Percentiles rank a stretch among this genome's conserved stretches.
Conservation (phyloP, 2,113 vertebrate species). For the Penelope pileata region DNA sequence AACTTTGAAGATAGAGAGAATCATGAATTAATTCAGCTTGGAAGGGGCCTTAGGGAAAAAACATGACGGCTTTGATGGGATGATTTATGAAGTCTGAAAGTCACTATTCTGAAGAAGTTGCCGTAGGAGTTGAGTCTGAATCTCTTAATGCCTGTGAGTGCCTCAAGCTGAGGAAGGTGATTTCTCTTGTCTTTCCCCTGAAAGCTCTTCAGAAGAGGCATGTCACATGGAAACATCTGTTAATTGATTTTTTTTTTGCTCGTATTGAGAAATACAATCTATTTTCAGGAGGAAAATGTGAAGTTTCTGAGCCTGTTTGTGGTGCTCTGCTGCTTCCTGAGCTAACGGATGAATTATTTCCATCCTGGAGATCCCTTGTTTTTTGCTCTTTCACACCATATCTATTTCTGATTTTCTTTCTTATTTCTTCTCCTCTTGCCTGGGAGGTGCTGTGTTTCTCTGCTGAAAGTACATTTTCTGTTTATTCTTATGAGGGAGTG, state of each 20-base stretch:
- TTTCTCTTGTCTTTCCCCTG: neutral
- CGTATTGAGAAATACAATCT: neutral
- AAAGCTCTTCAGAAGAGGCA: neutral
- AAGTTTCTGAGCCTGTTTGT: neutral
- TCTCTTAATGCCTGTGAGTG: neutral
- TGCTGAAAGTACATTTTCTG: neutral
- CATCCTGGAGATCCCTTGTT: accelerated
- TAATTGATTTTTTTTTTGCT: neutral
- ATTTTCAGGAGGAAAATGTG: neutral
- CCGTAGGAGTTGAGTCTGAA: neutral
- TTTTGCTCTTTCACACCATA: neutral
- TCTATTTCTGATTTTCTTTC: neutral
- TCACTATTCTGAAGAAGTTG: neutral
- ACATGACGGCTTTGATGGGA: neutral
- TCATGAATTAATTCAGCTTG: neutral
- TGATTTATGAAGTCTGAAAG: neutral
- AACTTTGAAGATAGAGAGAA: neutral
- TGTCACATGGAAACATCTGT: neutral
- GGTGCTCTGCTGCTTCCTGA: neutral
- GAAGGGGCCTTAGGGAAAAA: neutral
- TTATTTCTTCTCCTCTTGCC: neutral
- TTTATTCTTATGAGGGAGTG: neutral
- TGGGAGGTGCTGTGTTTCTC: neutral
- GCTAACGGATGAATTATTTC: neutral
- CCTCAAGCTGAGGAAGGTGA: neutral